These are phyloP conservation scores for Macquaria ambigua DNA, from an alignment of 2,113 vertebrate genomes.

Conservation along the genomic window DNA sequence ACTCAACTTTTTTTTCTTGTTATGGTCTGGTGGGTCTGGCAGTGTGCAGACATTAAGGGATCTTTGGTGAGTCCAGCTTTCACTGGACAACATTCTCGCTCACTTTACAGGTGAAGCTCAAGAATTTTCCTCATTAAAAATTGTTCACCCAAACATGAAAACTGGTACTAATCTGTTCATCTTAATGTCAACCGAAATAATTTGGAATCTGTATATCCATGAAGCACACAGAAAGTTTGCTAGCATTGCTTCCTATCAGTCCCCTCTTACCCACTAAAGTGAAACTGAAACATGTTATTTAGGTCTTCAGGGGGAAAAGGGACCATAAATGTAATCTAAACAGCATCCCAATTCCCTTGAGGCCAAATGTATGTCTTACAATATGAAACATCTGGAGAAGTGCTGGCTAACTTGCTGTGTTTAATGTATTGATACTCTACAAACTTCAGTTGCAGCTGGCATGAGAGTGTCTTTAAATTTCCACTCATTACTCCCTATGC, in stretches of 20 bases:
- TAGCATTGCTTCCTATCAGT: no score
- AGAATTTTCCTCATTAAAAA: neutral
- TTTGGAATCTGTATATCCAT: neutral
- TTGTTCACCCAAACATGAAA: neutral
- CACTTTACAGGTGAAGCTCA: neutral
- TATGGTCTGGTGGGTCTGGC: neutral
- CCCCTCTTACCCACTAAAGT: neutral
- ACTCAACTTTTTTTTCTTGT: neutral
- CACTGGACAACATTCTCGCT: neutral
- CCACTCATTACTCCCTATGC: neutral
- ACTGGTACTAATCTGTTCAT: neutral
- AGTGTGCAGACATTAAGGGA: neutral
- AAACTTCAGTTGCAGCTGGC: neutral
- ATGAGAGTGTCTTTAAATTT: neutral
- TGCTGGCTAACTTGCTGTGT: neutral
- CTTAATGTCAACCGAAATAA: neutral
- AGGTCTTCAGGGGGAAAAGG: neutral
- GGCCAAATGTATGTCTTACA: neutral
- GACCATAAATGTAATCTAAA: neutral
- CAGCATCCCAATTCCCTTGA: neutral
- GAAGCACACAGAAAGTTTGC: neutral
- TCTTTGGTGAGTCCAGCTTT: neutral
- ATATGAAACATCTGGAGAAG: slow-evolving; percentile 1
- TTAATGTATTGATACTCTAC: neutral
- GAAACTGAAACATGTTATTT: neutral